phyloP scores from a whole-genome alignment of 2,888 invertebrate genomes.

The Rhingia campestris region DNA sequence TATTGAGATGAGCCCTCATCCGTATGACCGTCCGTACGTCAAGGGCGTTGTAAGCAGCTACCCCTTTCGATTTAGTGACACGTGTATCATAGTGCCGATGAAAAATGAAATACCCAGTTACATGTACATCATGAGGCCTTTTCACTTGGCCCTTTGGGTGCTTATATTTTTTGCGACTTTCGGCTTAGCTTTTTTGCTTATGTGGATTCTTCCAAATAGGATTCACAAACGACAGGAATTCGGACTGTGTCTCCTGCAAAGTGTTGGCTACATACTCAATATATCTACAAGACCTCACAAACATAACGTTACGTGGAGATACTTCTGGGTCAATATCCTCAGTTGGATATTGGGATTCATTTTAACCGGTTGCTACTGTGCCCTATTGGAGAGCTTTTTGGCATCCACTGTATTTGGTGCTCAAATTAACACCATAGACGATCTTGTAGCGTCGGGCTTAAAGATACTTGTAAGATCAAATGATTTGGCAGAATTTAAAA shows the following conservation, averaged over 20 bases:
- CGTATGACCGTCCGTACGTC: constrained; percentile 75
- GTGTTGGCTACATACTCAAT: constrained; percentile 33
- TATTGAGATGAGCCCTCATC: constrained; percentile 78
- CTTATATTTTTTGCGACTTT: constrained; percentile 71
- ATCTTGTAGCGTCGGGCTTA: constrained; percentile 76
- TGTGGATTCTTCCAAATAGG: constrained; percentile 15
- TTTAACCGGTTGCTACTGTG: constrained; percentile 25
- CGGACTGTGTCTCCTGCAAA: constrained; percentile 13
- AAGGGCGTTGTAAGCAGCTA: constrained; percentile 76
- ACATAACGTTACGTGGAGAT: constrained; percentile 28
- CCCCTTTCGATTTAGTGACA: constrained; percentile 79
- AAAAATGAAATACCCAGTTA: constrained; percentile 76
- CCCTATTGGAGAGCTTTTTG: constrained; percentile 16
- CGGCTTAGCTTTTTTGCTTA: constrained; percentile 75
- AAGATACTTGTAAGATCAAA: constrained; percentile 74
- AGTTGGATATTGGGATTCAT: constrained; percentile 31
- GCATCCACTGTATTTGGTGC: constrained; percentile 31
- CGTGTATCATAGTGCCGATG: constrained; percentile 79
- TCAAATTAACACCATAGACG: constrained; percentile 77
- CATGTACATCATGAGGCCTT: constrained; percentile 75
- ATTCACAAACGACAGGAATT: not conserved
- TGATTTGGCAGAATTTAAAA: constrained; percentile 75
- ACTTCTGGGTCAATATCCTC: constrained; percentile 8
- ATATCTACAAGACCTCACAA: not conserved
- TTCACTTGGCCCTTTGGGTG: constrained; percentile 76